A percentile compares a stretch with the other conserved stretches of the same genome.
These are phyloP conservation scores for Calidris pygmaea DNA, from an alignment of 2,113 vertebrate genomes.

Conservation along the genomic window DNA sequence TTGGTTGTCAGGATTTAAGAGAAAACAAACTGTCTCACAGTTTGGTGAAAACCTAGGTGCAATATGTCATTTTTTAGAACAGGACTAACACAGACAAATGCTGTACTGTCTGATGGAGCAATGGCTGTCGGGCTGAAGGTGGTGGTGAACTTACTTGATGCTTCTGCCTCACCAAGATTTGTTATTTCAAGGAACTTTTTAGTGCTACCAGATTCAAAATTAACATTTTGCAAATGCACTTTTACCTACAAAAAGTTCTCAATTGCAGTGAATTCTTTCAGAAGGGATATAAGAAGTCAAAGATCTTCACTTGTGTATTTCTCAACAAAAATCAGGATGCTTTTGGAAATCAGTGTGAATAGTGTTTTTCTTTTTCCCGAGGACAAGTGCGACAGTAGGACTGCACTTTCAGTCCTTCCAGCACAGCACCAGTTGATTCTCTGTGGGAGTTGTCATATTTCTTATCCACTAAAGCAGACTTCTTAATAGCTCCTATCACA, in stretches of 20 bases:
- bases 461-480: slow-evolving; percentile 54
- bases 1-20: not conserved
- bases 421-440: slow-evolving; percentile 40
- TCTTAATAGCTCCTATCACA: slow-evolving; percentile 57
- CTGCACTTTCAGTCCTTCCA: not conserved
- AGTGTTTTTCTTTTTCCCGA: not conserved
- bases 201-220: not conserved
- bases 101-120: not conserved
- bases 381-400: not conserved
- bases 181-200: not conserved
- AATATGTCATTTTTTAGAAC: not conserved
- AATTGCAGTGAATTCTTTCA: not conserved
- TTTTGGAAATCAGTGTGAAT: not conserved
- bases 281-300: not conserved
- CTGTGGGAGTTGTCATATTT: slow-evolving; percentile 39
- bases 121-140: not conserved
- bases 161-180: not conserved
- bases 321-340: not conserved
- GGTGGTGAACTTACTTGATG: not conserved
- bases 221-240: not conserved
- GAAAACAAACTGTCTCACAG: not conserved
- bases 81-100: not conserved
- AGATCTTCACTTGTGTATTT: not conserved
- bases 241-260: not conserved
- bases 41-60: not conserved